Base-by-base conservation (phyloP, 2,888 invertebrate genomes). In the Autographa gamma region DNA sequence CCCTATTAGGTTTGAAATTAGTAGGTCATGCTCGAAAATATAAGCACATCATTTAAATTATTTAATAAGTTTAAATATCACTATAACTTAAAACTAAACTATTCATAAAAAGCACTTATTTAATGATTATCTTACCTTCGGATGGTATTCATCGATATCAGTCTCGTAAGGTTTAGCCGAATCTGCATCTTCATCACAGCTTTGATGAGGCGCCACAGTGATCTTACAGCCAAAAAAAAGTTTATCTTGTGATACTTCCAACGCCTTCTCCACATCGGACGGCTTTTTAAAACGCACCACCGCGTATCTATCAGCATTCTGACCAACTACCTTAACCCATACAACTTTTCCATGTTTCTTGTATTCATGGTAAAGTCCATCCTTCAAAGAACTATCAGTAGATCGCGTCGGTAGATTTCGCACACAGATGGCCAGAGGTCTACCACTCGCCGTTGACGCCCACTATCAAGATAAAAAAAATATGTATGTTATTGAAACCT, bases 271-370 rank as follows among this genome's bases (percentile, higher is more conserved):
- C 81, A 99, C 99, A 95, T 99, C 99, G 94, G 99, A 99, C 86
- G 98, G 98, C 96, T 99, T 99, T 94, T 99, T 99, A 95, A 99
- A 99, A 91, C 98, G 98, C 74, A 96, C 96, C 86, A 99, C 97
- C 81, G 99, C 99, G 94, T 98, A 98, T 87, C 99, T 96, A 88
- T 98, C 98, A 65, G 98, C 97, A 83, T 98, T 98, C 87, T 98
- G 98, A 32, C 99, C 99, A 78, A 98, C 98, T 76, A 99, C 98
- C 92, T 98, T 98, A 73, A 99, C 99, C 97, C 98, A 98, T 85
- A 98, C 98, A 86, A 99, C 99, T 96, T 99, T 99, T 79, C 99
- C 99, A 95, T 99, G 98, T 92, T 99, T 99, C 96, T 99, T 99
- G 96, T 99, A 99, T 96, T 99, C 99, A 96, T 99, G 99, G 96